Evolutionary conservation across 2,797 vertebrate species (phyloP).

Genomic region (Oreochromis grahami): DNA sequence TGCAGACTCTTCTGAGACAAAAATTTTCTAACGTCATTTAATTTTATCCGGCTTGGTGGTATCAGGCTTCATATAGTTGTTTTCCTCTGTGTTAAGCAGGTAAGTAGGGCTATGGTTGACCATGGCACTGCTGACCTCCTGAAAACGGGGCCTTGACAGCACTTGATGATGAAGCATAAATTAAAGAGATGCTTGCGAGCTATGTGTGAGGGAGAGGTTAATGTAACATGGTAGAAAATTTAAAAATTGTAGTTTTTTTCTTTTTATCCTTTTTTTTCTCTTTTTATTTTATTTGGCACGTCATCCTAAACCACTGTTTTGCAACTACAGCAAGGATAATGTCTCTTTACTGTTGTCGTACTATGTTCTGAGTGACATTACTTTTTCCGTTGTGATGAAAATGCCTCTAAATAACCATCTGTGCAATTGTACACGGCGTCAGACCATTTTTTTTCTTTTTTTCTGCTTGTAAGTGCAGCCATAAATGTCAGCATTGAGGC

Average conservation of each 20-base stretch:
- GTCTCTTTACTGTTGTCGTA: background rate
- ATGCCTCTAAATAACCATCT: slow-evolving; percentile 22
- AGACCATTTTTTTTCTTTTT: slow-evolving; percentile 24
- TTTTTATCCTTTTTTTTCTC: too few species aligned
- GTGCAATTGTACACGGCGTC: slow-evolving; percentile 17
- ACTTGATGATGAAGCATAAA: slow-evolving; percentile 3
- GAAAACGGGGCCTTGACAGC: background rate
- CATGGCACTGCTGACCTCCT: background rate
- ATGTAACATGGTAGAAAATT: background rate
- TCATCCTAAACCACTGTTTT: background rate
- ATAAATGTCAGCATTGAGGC: slow-evolving; percentile 53
- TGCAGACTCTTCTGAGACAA: slow-evolving; percentile 13
- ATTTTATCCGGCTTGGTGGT: background rate
- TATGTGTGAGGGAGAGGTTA: background rate
- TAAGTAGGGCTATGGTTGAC: background rate
- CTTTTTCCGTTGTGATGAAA: background rate
- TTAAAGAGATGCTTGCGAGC: background rate
- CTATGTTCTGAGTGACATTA: slow-evolving; percentile 8
- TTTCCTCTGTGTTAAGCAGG: background rate
- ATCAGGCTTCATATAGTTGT: background rate
- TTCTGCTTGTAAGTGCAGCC: slow-evolving; percentile 30
- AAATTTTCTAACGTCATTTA: slow-evolving; percentile 5
- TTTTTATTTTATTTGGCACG: background rate
- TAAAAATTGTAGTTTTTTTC: background rate
- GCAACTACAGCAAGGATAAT: background rate